Evolutionary conservation across 2,797 vertebrate genomes (phyloP).

Genomic region (Zenarchopterus dispar): DNA sequence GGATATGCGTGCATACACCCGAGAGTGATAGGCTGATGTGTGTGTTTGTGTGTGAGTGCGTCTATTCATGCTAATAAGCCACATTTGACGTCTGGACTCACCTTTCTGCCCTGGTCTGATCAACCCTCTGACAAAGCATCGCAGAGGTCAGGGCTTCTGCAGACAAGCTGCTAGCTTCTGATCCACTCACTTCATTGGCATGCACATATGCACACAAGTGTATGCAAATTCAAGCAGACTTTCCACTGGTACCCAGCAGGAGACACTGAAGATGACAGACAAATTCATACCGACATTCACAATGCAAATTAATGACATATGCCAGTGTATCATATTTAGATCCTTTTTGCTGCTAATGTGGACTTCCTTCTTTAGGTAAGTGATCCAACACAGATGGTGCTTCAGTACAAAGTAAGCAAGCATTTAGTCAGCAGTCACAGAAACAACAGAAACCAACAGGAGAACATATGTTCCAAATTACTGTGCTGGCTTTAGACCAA

Average conservation of each 20-base stretch:
- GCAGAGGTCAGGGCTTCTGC: slow-evolving; percentile 67
- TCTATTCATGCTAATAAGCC: slow-evolving; percentile 64
- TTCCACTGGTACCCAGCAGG: slow-evolving; percentile 4
- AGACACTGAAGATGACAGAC: slow-evolving; percentile 42
- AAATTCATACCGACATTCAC: slow-evolving; percentile 17
- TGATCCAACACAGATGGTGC: slow-evolving; percentile 15
- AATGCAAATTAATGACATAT: slow-evolving; percentile 21
- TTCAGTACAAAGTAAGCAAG: slow-evolving; percentile 7
- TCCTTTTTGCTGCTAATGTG: slow-evolving; percentile 8
- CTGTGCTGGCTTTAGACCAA: slow-evolving; percentile 11
- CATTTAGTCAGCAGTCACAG: not conserved
- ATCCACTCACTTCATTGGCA: slow-evolving; percentile 61
- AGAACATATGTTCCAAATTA: not conserved
- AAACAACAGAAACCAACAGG: slow-evolving; percentile 14
- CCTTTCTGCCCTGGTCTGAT: slow-evolving; percentile 54
- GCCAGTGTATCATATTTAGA: slow-evolving; percentile 15
- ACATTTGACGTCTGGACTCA: slow-evolving; percentile 48
- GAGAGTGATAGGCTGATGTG: not conserved
- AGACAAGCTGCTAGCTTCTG: slow-evolving; percentile 56
- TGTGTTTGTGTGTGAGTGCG: slow-evolving; percentile 14
- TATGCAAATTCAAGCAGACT: slow-evolving; percentile 43
- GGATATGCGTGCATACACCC: slow-evolving; percentile 17
- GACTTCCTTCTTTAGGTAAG: slow-evolving; percentile 11
- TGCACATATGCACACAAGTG: slow-evolving; percentile 38
- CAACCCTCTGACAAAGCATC: slow-evolving; percentile 60